Percentiles rank a stretch among this genome's conserved stretches.
Evolutionary conservation across 2,888 invertebrate species (phyloP).

Genomic region (Caenorhabditis becei): DNA sequence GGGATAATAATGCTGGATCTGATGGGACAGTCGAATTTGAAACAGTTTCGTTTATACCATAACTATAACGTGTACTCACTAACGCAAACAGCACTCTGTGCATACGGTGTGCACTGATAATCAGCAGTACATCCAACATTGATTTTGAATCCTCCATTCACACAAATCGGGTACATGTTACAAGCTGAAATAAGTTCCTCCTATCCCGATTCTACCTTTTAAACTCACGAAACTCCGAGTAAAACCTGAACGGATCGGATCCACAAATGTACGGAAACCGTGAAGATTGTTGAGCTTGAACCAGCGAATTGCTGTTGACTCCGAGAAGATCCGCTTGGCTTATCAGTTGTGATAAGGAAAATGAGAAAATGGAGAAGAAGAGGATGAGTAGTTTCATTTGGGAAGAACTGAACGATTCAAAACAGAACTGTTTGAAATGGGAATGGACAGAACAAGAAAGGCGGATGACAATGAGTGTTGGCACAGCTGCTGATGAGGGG

Average conservation of each 20-base stretch:
- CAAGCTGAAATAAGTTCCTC: slow-evolving; percentile 61
- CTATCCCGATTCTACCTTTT: background rate
- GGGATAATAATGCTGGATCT: no score
- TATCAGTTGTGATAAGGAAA: slow-evolving; percentile 5
- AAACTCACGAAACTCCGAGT: slow-evolving; percentile 67
- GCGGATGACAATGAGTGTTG: slow-evolving; percentile 40
- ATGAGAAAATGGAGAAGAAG: slow-evolving; percentile 5
- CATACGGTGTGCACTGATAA: slow-evolving; percentile 59
- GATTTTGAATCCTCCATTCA: slow-evolving; percentile 70
- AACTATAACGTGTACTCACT: slow-evolving; percentile 42
- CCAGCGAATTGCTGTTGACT: no score
- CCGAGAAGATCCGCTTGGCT: slow-evolving; percentile 37
- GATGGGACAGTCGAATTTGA: background rate
- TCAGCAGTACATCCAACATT: slow-evolving; percentile 64
- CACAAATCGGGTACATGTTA: slow-evolving; percentile 63
- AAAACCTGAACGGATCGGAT: slow-evolving; percentile 62
- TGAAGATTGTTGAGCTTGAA: background rate
- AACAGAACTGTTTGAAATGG: slow-evolving; percentile 13
- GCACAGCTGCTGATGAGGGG: slow-evolving; percentile 21
- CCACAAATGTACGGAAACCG: slow-evolving; percentile 63
- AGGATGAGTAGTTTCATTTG: slow-evolving; percentile 22
- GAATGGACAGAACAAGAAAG: slow-evolving; percentile 5
- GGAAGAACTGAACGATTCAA: background rate
- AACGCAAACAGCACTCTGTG: slow-evolving; percentile 56
- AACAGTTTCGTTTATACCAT: background rate